Percentiles rank a stretch among this genome's conserved stretches.
phyloP scores from a whole-genome alignment of 2,797 vertebrate species.

The Microhierax caerulescens region DNA sequence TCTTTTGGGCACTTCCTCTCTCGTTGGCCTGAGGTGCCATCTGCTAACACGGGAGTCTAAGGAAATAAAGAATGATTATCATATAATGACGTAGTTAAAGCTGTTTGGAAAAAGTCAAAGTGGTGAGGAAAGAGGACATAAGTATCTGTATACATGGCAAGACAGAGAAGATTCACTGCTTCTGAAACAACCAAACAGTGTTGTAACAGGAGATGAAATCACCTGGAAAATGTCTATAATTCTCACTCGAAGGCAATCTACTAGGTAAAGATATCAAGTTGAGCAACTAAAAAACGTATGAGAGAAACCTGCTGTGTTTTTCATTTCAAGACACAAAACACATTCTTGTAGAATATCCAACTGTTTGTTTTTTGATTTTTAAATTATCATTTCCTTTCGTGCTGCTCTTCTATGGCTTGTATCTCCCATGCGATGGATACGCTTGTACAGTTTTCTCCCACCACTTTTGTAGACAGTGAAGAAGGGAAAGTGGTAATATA shows the following conservation, averaged over 20 bases:
- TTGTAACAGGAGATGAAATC: slow-evolving; percentile 46
- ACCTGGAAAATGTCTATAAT: slow-evolving; percentile 34
- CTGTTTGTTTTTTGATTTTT: neutral
- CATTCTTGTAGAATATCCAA: slow-evolving; percentile 10
- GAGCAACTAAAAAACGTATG: neutral
- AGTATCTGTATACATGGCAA: neutral
- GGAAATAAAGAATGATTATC: neutral
- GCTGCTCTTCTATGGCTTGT: neutral
- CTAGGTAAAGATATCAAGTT: neutral
- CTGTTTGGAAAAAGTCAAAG: slow-evolving; percentile 5
- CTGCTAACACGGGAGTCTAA: neutral
- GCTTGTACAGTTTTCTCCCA: neutral
- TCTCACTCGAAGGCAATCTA: neutral
- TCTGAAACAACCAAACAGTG: neutral
- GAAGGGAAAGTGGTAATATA: neutral
- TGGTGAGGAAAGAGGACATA: neutral
- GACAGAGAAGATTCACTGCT: slow-evolving; percentile 1
- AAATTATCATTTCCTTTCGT: neutral
- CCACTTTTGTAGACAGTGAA: neutral
- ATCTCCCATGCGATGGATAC: neutral
- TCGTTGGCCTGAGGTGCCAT: neutral
- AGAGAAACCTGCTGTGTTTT: neutral
- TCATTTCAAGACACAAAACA: neutral
- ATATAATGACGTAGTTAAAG: neutral
- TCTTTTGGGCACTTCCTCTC: neutral